Base-by-base conservation (phyloP, 92 coral and sea anemone genomes). In the Palythoa grandiflora region DNA sequence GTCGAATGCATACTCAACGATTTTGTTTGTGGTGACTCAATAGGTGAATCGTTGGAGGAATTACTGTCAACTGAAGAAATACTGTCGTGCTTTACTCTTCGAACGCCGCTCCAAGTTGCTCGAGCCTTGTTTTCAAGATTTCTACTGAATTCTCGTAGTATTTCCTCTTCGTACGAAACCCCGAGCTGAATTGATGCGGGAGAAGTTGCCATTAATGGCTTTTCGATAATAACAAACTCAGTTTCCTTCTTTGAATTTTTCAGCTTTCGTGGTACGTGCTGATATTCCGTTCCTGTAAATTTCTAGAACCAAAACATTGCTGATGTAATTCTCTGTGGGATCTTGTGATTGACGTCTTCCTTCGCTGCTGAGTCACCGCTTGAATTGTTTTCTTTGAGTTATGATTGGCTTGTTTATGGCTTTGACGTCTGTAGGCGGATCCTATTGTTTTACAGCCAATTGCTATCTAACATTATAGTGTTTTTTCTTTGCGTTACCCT, bases 11-110 rank as follows among this genome's bases (percentile, higher is more conserved):
- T 93, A 54, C 83, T 90, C 61, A 90, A 78, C 40, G 94, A 77
- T 76, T 88, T 86, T 51, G 80, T 9, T 44, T 80, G 96, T 52
- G 93, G 95, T n/a, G 94, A 95, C 37, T 96, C 98, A 59, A 95
- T 72, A 2, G 96, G 98, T 7, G 95, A 91, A 80, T 97, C 98
- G 74, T 90, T 87, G 12, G 99, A 97, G 10, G 96, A 97, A 83
- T 79, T 92, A 80, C 99, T 97, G 57, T 97, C 99, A 59, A 97
- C 99, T 50, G 98, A 95, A 19, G 99, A 97, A 78, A 97, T 92
- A 71, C 98, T 95, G 87, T 97, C 98, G 91, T 96, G 99, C 79
- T 97, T 97, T 12, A 92, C 93, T 81, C 99, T 90, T 73, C 99
- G 91, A 28, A 90, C 77, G 19, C 96, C 89, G 66, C 87, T 90